Conservation (phyloP, 2,888 invertebrate species). For the Eupeodes latifasciatus region DNA sequence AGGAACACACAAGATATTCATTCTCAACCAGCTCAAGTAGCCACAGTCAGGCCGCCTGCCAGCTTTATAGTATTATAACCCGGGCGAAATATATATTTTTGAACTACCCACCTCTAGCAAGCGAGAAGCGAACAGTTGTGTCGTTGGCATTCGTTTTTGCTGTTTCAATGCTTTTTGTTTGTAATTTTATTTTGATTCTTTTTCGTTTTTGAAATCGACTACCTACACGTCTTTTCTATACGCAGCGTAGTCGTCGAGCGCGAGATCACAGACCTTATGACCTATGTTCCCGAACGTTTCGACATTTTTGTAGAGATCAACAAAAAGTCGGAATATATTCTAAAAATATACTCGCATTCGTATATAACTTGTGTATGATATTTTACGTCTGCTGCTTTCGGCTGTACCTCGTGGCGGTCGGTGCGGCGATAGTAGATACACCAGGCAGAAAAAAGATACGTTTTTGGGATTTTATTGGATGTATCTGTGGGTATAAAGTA, state of each 20-base stretch:
- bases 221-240: constrained; percentile 71
- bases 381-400: constrained; percentile 31
- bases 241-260: constrained; percentile 42
- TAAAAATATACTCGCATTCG: constrained; percentile 70
- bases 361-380: constrained; percentile 47
- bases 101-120: constrained; percentile 69
- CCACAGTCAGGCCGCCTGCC: constrained; percentile 5
- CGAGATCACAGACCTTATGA: constrained; percentile 76
- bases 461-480: constrained; percentile 45
- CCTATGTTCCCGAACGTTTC: constrained; percentile 76
- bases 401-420: not conserved
- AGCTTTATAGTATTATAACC: constrained; percentile 66
- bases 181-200: constrained; percentile 32
- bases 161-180: constrained; percentile 32
- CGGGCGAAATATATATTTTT: constrained; percentile 73
- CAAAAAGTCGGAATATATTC: constrained; percentile 71
- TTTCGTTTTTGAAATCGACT: constrained; percentile 49
- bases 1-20: constrained; percentile 38
- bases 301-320: constrained; percentile 72
- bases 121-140: constrained; percentile 53
- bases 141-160: constrained; percentile 46
- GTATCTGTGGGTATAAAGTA: constrained; percentile 52
- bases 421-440: constrained; percentile 24
- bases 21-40: constrained; percentile 53
- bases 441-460: constrained; percentile 14